These are phyloP conservation scores for Dryadula phaetusa DNA, from an alignment of 2,888 invertebrate species.

Conservation along the genomic window DNA sequence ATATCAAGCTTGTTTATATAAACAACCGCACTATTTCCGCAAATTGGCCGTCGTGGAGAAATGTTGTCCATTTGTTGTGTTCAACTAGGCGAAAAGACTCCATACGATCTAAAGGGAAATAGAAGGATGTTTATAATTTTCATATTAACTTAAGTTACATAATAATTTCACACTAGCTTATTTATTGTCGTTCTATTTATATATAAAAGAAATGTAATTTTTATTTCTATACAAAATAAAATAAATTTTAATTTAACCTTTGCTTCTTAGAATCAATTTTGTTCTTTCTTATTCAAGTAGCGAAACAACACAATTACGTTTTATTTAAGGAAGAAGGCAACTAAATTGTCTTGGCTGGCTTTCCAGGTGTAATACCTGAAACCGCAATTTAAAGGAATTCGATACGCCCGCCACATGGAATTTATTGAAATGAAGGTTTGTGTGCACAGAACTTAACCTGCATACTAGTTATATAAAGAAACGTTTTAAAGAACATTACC, in stretches of 20 bases:
- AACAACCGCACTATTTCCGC: slow-evolving; percentile 40
- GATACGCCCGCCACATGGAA: slow-evolving; percentile 27
- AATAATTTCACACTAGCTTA: not conserved
- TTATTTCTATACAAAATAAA: not conserved
- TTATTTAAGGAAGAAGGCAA: slow-evolving; percentile 33
- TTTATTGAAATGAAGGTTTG: slow-evolving; percentile 36
- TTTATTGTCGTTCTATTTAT: not conserved
- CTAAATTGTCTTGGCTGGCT: slow-evolving; percentile 34
- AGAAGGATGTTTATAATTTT: slow-evolving; percentile 17
- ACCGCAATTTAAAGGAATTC: slow-evolving; percentile 35
- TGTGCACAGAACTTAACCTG: slow-evolving; percentile 23
- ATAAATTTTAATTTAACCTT: slow-evolving; percentile 12
- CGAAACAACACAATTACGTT: slow-evolving; percentile 23
- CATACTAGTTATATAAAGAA: slow-evolving; percentile 8
- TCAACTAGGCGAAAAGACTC: slow-evolving; percentile 41
- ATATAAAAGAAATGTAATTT: not conserved
- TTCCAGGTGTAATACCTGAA: slow-evolving; percentile 30
- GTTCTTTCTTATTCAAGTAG: slow-evolving; percentile 25
- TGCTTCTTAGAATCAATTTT: slow-evolving; percentile 11
- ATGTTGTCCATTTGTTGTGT: slow-evolving; percentile 44
- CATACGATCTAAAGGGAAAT: slow-evolving; percentile 33
- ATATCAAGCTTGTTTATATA: slow-evolving; percentile 35
- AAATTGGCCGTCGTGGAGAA: slow-evolving; percentile 45
- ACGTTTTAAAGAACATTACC: not conserved
- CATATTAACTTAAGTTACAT: slow-evolving; percentile 10